Base-by-base conservation (phyloP, 2,797 vertebrate genomes). In the Enteromius unitaeniatus region DNA sequence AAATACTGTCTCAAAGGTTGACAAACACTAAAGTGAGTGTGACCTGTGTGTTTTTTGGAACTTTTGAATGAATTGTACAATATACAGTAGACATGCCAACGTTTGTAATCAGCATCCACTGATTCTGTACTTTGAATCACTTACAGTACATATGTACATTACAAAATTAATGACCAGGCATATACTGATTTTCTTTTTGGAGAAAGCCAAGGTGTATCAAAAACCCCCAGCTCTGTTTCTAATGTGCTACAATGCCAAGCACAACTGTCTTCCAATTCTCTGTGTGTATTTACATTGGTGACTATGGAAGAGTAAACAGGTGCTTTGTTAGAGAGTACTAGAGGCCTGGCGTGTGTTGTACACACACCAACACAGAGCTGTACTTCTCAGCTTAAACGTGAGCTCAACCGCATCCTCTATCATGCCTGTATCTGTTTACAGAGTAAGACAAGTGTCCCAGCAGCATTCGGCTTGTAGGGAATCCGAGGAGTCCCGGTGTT, bases 281-380 rank as follows among this genome's bases (percentile, higher is more conserved):
- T 87, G 77, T 75, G 86, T 90, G 78, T 93, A 92, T 92, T 94
- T 93, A 93, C 89, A 92, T 85, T 89, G 60, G 17, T 31, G 47
- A 68, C 79, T 82, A 86, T 76, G 80, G 79, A 77, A 73, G 75
- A 82, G 90, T 92, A 91, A 94, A 93, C 90, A 87, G 86, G 83
- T 84, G 86, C 92, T 93, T 92, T 93, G 91, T 94, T 93, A 91
- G 85, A 81, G 42, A 89, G 91, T 91, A 93, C 92, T 93, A 91
- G 89, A 85, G 86, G 82, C 58, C 79, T 90, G 90, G 92, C 87
- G 26, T 85, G 77, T 90, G 85, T 78, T 88, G 88, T 92, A 92
- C 89, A 90, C 84, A 83, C 64, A 75, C 51, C 26, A 68, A 77
- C 67, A 72, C 60, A 77, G 4, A 69, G 62, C 75, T 85, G 83